phyloP scores from a whole-genome alignment of 2,797 vertebrate species.

The Enteromius paludinosus region DNA sequence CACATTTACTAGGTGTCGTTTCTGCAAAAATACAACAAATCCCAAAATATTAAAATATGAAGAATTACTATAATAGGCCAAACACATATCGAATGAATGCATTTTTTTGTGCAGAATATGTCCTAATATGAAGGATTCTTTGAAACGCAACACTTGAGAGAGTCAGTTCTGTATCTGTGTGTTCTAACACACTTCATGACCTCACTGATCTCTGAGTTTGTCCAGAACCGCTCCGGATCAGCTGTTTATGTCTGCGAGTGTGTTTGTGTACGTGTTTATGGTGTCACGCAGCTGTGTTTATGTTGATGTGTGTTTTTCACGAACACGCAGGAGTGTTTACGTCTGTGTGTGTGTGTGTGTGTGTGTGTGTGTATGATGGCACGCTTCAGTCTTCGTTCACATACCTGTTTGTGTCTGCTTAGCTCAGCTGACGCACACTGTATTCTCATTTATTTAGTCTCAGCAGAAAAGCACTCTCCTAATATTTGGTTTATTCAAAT shows the following conservation, averaged over 20 bases:
- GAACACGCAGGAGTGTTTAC: not conserved
- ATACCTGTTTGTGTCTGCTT: not conserved
- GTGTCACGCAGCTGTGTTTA: conserved; percentile 17
- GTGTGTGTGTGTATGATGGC: not conserved
- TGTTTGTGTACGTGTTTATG: conserved; percentile 19
- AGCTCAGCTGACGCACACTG: not conserved
- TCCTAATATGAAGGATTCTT: not conserved
- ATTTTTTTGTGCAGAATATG: not conserved
- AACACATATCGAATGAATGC: no score
- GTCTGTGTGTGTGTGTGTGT: not conserved
- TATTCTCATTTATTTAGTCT: conserved; percentile 13
- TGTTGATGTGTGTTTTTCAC: conserved; percentile 6
- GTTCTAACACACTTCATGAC: not conserved
- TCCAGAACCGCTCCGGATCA: not conserved
- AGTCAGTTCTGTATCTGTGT: not conserved
- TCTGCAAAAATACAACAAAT: not conserved
- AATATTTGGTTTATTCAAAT: conserved; percentile 15
- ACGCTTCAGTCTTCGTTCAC: not conserved
- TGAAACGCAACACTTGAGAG: not conserved
- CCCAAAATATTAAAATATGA: not conserved
- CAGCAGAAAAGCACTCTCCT: not conserved
- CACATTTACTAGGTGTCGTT: not conserved
- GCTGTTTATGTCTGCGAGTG: conserved; percentile 27
- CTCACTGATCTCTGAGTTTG: not conserved
- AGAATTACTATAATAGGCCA: not conserved